A percentile compares a stretch with the other conserved stretches of the same genome.
Evolutionary conservation across 2,888 invertebrate genomes (phyloP).

Genomic region (Germaria angustata): DNA sequence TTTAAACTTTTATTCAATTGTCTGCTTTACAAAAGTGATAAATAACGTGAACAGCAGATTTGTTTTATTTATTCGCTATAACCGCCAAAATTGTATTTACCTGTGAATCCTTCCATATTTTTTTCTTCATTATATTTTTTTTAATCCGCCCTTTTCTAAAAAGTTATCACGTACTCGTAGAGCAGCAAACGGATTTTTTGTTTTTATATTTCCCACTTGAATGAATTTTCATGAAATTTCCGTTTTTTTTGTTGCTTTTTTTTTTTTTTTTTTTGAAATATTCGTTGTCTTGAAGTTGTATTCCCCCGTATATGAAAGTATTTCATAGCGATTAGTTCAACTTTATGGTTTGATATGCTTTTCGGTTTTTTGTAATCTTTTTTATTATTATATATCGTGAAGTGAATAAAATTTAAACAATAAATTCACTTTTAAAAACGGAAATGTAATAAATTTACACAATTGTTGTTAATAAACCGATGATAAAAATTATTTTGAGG

Average conservation of each 20-base stretch:
- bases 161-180: slow-evolving; percentile 62
- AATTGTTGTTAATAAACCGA: not conserved
- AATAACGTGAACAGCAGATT: not conserved
- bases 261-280: not conserved
- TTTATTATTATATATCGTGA: not conserved
- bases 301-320: not conserved
- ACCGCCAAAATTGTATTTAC: slow-evolving; percentile 15
- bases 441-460: not conserved
- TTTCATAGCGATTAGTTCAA: slow-evolving; percentile 32
- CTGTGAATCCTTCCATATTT: slow-evolving; percentile 5
- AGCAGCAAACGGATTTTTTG: slow-evolving; percentile 38
- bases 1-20: slow-evolving; percentile 55
- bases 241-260: slow-evolving; percentile 26
- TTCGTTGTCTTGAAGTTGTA: slow-evolving; percentile 7
- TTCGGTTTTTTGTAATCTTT: not conserved
- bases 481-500: not conserved
- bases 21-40: slow-evolving; percentile 48
- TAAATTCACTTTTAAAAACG: slow-evolving; percentile 9
- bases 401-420: not conserved
- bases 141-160: slow-evolving; percentile 33
- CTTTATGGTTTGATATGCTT: slow-evolving; percentile 14
- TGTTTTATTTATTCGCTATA: slow-evolving; percentile 13
- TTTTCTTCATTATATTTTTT: not conserved
- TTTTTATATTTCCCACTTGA: slow-evolving; percentile 54
- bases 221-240: slow-evolving; percentile 62